These are phyloP conservation scores for Glyphotaelius pellucidus DNA, from an alignment of 2,888 invertebrate genomes.

Conservation along the genomic window DNA sequence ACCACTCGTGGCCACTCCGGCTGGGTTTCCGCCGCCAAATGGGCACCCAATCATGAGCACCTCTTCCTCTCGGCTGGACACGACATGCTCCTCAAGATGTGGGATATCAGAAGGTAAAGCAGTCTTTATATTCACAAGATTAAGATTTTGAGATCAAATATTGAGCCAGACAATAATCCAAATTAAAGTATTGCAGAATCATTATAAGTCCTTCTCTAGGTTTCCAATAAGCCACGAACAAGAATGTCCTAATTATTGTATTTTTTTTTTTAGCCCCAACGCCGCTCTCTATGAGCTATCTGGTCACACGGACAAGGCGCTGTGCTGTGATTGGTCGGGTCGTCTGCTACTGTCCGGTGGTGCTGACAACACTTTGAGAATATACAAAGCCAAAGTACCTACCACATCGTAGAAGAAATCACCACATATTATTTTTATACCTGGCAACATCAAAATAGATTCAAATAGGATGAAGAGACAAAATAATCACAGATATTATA, in stretches of 20 bases:
- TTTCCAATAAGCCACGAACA: background rate
- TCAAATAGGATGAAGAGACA: background rate
- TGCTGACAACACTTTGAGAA: constrained; percentile 94
- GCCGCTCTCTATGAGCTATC: constrained; percentile 94
- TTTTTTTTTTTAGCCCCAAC: constrained; percentile 82
- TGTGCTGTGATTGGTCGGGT: constrained; percentile 96
- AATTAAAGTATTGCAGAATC: background rate
- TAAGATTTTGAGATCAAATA: background rate
- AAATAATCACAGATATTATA: background rate
- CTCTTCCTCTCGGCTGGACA: constrained; percentile 95
- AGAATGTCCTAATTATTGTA: background rate
- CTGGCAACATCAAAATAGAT: background rate
- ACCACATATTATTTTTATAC: background rate
- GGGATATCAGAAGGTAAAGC: constrained; percentile 93
- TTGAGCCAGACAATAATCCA: background rate
- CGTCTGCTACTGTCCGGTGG: constrained; percentile 93
- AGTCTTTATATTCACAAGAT: background rate
- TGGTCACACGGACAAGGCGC: constrained; percentile 95
- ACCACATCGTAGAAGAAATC: constrained; percentile 16
- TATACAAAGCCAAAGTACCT: constrained; percentile 84
- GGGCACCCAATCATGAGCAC: constrained; percentile 90
- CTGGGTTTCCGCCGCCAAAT: constrained; percentile 94
- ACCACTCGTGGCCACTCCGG: constrained; percentile 81
- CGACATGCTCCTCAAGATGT: constrained; percentile 93
- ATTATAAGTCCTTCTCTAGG: background rate